phyloP scores from a whole-genome alignment of 2,888 invertebrate genomes.

The Eilema griseolum region DNA sequence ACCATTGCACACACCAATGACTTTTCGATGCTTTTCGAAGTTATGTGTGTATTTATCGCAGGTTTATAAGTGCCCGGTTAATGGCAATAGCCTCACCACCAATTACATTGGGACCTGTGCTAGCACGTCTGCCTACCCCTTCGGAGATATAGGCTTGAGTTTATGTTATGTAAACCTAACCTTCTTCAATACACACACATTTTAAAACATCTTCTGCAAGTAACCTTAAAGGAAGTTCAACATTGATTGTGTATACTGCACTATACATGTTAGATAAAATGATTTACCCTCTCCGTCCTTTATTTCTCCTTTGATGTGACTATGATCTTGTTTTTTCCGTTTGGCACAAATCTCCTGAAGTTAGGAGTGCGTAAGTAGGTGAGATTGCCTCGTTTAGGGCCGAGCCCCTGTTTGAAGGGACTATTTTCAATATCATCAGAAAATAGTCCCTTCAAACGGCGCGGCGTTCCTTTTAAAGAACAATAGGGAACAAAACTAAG shows the following conservation, averaged over 20 bases:
- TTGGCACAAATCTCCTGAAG: slow-evolving; percentile 35
- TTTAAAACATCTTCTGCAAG: not conserved
- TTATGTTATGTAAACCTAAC: too few relatives aligned
- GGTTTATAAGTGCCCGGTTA: too few relatives aligned
- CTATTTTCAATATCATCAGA: too few relatives aligned
- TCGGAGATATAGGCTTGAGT: too few relatives aligned
- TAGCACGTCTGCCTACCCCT: too few relatives aligned
- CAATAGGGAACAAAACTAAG: slow-evolving; percentile 15
- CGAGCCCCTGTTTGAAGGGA: slow-evolving; percentile 10
- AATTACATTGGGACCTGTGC: too few relatives aligned
- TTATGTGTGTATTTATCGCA: too few relatives aligned
- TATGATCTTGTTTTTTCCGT: slow-evolving; percentile 51
- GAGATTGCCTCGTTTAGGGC: slow-evolving; percentile 38
- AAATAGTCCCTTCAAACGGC: slow-evolving; percentile 24
- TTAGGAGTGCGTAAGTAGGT: slow-evolving; percentile 31
- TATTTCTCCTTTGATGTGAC: slow-evolving; percentile 42
- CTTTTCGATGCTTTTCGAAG: too few relatives aligned
- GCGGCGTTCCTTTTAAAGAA: slow-evolving; percentile 11
- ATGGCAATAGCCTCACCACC: too few relatives aligned
- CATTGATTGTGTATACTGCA: not conserved
- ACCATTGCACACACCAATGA: too few relatives aligned
- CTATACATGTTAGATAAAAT: not conserved
- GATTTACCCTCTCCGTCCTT: not conserved
- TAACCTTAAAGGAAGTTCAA: not conserved
- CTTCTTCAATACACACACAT: too few relatives aligned